Evolutionary conservation across 2,888 invertebrate genomes (phyloP).

Genomic region (Elegia similella): DNA sequence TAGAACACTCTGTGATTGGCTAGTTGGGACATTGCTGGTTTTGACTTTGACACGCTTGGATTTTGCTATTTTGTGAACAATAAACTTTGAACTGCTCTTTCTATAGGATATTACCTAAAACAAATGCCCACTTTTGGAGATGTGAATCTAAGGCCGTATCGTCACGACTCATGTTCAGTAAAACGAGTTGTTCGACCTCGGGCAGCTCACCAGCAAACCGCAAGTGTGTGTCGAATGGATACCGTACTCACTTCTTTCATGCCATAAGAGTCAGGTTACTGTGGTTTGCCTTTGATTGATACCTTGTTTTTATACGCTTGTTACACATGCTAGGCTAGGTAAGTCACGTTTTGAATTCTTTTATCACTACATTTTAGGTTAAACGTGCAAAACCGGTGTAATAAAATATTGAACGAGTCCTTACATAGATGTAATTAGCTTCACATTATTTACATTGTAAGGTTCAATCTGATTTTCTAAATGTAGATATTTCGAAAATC

Average conservation of each 20-base stretch:
- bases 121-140: neutral
- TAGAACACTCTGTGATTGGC: no score
- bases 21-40: no score
- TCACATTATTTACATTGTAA: no score
- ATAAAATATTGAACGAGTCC: neutral
- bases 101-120: no score
- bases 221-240: conserved; percentile 23
- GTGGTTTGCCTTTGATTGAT: conserved; percentile 32
- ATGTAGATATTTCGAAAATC: no score
- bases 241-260: conserved; percentile 21
- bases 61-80: no score
- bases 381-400: neutral
- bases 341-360: conserved; percentile 11
- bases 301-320: conserved; percentile 16
- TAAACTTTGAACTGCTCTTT: no score
- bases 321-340: neutral
- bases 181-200: conserved; percentile 13
- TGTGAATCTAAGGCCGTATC: neutral
- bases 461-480: no score
- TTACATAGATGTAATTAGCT: neutral
- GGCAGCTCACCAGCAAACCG: conserved; percentile 20
- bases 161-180: neutral
- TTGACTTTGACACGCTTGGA: no score
- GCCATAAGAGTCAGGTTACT: conserved; percentile 30
- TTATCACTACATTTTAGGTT: neutral